Base-by-base conservation (phyloP, 2,113 vertebrate species). In the Oncorhynchus masou region DNA sequence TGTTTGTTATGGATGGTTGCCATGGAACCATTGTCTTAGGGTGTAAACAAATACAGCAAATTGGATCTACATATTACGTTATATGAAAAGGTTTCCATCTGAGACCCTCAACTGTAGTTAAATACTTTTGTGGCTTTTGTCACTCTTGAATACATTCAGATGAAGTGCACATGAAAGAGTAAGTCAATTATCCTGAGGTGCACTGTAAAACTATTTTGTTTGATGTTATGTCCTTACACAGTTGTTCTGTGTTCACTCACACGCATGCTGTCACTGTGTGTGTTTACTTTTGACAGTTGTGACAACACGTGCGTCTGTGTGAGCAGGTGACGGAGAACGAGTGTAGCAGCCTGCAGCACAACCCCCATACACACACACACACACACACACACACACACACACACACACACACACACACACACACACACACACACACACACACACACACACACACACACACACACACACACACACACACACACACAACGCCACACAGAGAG, bases 301-400 rank as follows among this genome's bases (percentile, higher is more conserved):
- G 51, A 66, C 65, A 84, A 78, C 88, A 82, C 70, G 74, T 81
- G 81, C 72, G 81, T 60, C 81, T 59, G 70, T 76, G 27, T 19
- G 76, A 86, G 83, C 90, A 91, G 89, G 87, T 90, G 91, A 78
- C 71, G 8, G 25, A 2, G 15, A 70, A 68, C 82, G 83, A 83
- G 78, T 89, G 85, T 71, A 24, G 27, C 80, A 67, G 74, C 75
- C 74, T 77, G 73, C 79, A 65, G 65, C 49, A 24, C 57, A 74
- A 60, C 73, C 24, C 11, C 5, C 68, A 39, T 29, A 25, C 20
- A 65, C 27, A 70, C 59, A 54, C 72, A 39, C 71, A 59, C 49
- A 65, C 57, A 66, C 57, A 54, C 72, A 34, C 71, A 45, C 64
- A 59, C 76, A 70, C 20, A 65, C 57, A 70, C 57, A 65, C 72